phyloP scores from a whole-genome alignment of 2,797 vertebrate species.

The Syngnathus rostellatus region DNA sequence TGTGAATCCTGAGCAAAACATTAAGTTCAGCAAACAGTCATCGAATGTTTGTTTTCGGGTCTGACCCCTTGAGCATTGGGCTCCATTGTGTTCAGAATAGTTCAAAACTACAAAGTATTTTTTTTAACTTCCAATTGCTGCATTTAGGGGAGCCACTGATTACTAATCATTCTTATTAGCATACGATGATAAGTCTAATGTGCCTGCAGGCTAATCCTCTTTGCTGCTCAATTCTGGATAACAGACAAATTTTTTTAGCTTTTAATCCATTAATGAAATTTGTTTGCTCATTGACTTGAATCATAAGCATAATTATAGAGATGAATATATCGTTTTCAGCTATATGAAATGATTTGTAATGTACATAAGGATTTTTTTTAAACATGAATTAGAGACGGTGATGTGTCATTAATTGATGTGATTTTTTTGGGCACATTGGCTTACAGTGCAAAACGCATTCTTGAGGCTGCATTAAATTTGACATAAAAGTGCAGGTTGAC shows the following conservation, averaged over 20 bases:
- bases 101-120: neutral
- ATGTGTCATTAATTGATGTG: constrained; percentile 73
- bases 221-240: constrained; percentile 69
- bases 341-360: constrained; percentile 67
- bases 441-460: constrained; percentile 45
- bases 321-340: constrained; percentile 70
- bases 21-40: too few species aligned
- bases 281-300: constrained; percentile 77
- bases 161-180: constrained; percentile 72
- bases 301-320: constrained; percentile 70
- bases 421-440: constrained; percentile 51
- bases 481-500: constrained; percentile 25
- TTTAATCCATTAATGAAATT: constrained; percentile 77
- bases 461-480: constrained; percentile 33
- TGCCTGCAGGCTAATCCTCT: constrained; percentile 65
- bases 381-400: constrained; percentile 66
- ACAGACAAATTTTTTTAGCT: constrained; percentile 74
- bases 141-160: constrained; percentile 65
- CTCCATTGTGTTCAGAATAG: neutral
- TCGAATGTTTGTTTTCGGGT: too few species aligned
- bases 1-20: too few species aligned
- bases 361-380: constrained; percentile 63
- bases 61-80: neutral
- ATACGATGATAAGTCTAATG: constrained; percentile 74
- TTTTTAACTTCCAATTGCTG: constrained; percentile 59